Base-by-base conservation (phyloP, 2,113 vertebrate species). In the Ceyx cyanopectus region DNA sequence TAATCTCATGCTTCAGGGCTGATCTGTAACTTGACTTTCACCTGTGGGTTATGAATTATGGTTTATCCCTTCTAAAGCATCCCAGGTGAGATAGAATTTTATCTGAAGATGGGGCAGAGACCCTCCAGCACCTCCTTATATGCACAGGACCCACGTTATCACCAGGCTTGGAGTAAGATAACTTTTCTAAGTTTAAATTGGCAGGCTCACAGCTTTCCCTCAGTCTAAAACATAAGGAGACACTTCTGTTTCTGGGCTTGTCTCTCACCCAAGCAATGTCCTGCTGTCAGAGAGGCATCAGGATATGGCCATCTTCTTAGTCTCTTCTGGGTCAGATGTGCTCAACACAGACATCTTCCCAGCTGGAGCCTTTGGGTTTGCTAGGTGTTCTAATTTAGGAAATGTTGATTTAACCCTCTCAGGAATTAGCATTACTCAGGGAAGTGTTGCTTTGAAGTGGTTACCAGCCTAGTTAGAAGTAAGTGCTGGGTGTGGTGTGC, bases 371-470 rank as follows among this genome's bases (percentile, higher is more conserved):
- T 30, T 75, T 7, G 19, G 61, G 18, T 91, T 78, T 89, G 62
- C 76, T 66, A 16, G 20, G 3, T 74, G 40, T 2, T 82, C 60
- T 60, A 53, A 20, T 53, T 74, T 17, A 80, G 96, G 87, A 95
- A 91, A 89, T 70, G 87, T 77, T 95, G 90, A 63, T 93, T 94
- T 91, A 87, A 70, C 94, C 78, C 89, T 92, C 87, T 93, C 61
- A 87, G 89, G 91, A 92, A 69, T 83, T 48, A 89, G 23, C 60
- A 16, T 81, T 92, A 67, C 86, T 82, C 86, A n/a, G 77, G 89
- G 92, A 78, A 89, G 51, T 12, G 63, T 63, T 89, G 60, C 94
- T 96, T 94, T 96, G 95, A 96, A 94, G 96, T 93, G 95, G 96
- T 96, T 94, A 91, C 37, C 84, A 87, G 91, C 57, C 80, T 13